Conservation (phyloP, 2,113 vertebrate genomes). For the Periophthalmodon schlosseri region DNA sequence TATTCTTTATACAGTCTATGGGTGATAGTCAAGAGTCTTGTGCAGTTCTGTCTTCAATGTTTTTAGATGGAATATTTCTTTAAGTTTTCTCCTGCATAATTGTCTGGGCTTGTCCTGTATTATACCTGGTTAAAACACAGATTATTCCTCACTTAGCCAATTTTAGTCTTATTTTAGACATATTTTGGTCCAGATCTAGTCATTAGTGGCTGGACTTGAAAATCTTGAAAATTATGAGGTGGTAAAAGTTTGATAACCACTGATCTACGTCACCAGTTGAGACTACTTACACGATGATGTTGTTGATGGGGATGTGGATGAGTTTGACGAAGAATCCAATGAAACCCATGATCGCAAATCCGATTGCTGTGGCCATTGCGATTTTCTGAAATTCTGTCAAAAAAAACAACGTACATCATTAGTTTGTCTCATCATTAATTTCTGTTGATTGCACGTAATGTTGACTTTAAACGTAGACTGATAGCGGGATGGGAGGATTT, state of each 20-base stretch:
- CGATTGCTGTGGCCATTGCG: conserved; percentile 98
- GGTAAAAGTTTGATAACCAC: too few relatives aligned
- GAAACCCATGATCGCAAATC: conserved; percentile 99
- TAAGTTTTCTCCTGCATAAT: neutral
- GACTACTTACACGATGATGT: conserved; percentile 97
- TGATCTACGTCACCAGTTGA: neutral
- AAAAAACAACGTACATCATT: neutral
- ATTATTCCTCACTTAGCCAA: too few relatives aligned
- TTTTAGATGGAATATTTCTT: too few relatives aligned
- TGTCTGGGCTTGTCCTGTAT: neutral
- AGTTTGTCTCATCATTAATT: neutral
- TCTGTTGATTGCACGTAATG: neutral
- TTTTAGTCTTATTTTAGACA: too few relatives aligned
- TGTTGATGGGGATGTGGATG: conserved; percentile 99
- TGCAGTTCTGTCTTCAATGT: too few relatives aligned
- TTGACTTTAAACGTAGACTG: too few relatives aligned
- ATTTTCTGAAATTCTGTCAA: conserved; percentile 97
- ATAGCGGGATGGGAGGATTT: neutral
- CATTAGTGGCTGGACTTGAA: too few relatives aligned
- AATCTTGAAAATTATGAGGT: too few relatives aligned
- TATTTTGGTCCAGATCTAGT: neutral
- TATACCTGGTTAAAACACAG: neutral
- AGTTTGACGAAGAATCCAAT: conserved; percentile 98
- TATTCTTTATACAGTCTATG: too few relatives aligned
- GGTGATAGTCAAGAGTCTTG: too few relatives aligned